A percentile compares a stretch with the other conserved stretches of the same genome.
phyloP scores from a whole-genome alignment of 2,888 invertebrate species.

The Macrosiphum euphorbiae region DNA sequence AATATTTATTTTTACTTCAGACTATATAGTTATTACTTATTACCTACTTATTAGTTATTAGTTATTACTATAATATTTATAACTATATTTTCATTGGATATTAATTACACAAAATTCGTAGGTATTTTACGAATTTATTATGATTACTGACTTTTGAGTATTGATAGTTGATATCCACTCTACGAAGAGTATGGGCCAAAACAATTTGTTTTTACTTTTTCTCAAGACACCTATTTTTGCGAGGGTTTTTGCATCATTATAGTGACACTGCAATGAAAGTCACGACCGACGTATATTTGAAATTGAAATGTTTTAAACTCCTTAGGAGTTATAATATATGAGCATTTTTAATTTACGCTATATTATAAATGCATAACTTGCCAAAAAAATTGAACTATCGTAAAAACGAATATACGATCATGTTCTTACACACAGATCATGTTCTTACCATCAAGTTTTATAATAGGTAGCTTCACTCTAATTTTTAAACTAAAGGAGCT shows the following conservation, averaged over 20 bases:
- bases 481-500: too few relatives aligned
- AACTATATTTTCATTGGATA: neutral
- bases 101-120: neutral
- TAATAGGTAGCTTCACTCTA: too few relatives aligned
- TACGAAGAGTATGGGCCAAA: neutral
- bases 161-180: neutral
- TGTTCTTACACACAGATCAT: too few relatives aligned
- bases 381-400: too few relatives aligned
- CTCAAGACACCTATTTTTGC: neutral
- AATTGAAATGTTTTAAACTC: neutral
- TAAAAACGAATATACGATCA: too few relatives aligned
- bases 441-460: too few relatives aligned
- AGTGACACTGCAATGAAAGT: neutral
- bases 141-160: too few relatives aligned
- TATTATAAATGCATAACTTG: too few relatives aligned
- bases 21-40: neutral
- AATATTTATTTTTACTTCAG: neutral
- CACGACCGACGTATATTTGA: neutral
- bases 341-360: too few relatives aligned
- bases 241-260: neutral
- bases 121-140: too few relatives aligned
- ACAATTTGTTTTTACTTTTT: neutral
- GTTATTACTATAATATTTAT: too few relatives aligned
- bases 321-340: too few relatives aligned
- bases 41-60: neutral